These are phyloP conservation scores for Uropetala carovei DNA, from an alignment of 2,888 invertebrate species.

Conservation along the genomic window DNA sequence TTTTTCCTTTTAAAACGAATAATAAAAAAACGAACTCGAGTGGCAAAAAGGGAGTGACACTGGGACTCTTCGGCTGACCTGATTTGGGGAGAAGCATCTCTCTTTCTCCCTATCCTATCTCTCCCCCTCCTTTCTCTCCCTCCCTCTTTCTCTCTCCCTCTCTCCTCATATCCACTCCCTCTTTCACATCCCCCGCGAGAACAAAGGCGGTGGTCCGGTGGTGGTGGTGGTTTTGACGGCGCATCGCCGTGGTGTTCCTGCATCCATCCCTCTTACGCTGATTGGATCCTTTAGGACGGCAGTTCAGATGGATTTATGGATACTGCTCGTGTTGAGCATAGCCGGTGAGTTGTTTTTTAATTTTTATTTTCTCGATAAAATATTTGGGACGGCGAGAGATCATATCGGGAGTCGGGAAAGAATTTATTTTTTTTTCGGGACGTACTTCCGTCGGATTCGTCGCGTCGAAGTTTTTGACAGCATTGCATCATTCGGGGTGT, in stretches of 20 bases:
- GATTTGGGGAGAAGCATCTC: neutral
- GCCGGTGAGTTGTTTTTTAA: neutral
- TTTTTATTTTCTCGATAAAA: neutral
- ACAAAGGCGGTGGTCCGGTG: conserved; percentile 7
- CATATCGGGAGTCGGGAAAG: no score
- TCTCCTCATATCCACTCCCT: neutral
- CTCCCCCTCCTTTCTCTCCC: neutral
- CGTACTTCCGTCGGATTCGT: no score
- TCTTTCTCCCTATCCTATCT: neutral
- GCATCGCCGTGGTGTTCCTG: neutral
- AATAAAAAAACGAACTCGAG: neutral
- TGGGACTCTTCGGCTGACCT: conserved; percentile 13
- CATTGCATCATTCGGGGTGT: neutral
- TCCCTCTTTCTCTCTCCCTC: neutral
- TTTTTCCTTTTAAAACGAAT: neutral
- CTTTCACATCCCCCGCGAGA: conserved; percentile 18
- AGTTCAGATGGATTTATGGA: conserved; percentile 57
- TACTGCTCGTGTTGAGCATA: conserved; percentile 59
- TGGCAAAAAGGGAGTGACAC: conserved; percentile 20
- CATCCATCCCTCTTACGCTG: neutral
- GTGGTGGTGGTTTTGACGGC: neutral
- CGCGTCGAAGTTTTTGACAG: no score
- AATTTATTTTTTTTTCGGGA: no score
- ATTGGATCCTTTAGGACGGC: conserved; percentile 44
- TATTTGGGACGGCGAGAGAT: no score